Evolutionary conservation across 2,888 invertebrate species (phyloP), one percentile per base, ranked within the genome.

Genomic region (Brenthis hecate): DNA sequence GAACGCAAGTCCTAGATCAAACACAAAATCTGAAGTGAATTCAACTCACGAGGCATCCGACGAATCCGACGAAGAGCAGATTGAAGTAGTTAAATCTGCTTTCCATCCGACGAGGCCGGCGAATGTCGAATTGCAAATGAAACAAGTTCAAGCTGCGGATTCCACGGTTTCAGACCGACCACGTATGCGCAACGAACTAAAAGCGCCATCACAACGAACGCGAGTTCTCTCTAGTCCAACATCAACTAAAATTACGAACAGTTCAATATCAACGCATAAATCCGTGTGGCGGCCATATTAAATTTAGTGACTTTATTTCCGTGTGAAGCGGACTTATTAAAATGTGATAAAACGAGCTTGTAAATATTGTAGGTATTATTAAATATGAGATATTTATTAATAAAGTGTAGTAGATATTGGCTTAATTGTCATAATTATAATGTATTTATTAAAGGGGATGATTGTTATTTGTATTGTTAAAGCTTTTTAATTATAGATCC

Each of bases 241-340:
- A 36, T 92, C 94, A 69, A 94, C 95, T 3, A 95, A 95, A 87
- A 88, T 95, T 64, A 90, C 91, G 68, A 93, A 91, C 74, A 89
- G 93, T 62, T 81, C 91, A 72, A 93, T 94, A 82, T 86, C 93
- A 43, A 88, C 93, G 58, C 94, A 94, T 71, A 96, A 96, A 90
- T 94, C 94, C 14, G 96, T 96, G 48, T 96, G 96, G 96, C 89
- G 96, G 79, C 96, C 96, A 68, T 96, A 96, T 93, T 96, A 93
- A 92, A 84, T 76, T 65, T 83, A 82, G 78, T 76, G 75, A 75
- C 65, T 68, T 73, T 72, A 70, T 72, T 56, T 81, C 83, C 84
- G 81, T 78, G 78, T 75, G 71, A 69, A 57, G 72, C 78, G 80
- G 84, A 84, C 81, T 79, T 81, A 83, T 73, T 86, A 80, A 91